These are phyloP conservation scores for Saturnia pavonia DNA, from an alignment of 2,888 invertebrate species.

Conservation along the genomic window DNA sequence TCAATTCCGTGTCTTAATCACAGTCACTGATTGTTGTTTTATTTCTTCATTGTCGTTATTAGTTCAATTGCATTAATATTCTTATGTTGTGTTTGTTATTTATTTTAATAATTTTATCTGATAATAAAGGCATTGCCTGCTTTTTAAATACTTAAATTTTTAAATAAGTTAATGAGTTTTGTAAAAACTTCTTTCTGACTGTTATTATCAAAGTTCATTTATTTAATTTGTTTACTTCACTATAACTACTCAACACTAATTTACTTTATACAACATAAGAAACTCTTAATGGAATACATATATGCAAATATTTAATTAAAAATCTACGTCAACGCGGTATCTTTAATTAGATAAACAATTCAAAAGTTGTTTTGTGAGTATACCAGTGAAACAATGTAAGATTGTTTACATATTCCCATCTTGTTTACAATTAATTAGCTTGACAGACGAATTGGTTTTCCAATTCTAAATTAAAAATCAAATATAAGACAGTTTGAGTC, in stretches of 20 bases:
- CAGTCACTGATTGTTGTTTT: too few relatives aligned
- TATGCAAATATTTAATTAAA: background rate
- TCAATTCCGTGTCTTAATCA: too few relatives aligned
- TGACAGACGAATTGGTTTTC: conserved; percentile 19
- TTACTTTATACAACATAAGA: background rate
- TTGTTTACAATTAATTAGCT: conserved; percentile 13
- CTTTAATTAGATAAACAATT: conserved; percentile 14
- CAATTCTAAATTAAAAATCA: conserved; percentile 14
- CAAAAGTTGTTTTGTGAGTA: conserved; percentile 7
- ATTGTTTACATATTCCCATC: conserved; percentile 19
- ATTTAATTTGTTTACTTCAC: background rate
- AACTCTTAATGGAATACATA: background rate
- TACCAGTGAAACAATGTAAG: conserved; percentile 11
- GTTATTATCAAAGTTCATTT: too few relatives aligned
- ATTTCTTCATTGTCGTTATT: too few relatives aligned
- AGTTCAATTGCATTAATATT: too few relatives aligned
- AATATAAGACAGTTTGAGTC: conserved; percentile 17
- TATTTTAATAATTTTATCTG: background rate
- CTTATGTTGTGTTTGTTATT: background rate
- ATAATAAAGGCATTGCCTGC: background rate
- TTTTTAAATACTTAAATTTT: too few relatives aligned
- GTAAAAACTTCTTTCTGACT: too few relatives aligned
- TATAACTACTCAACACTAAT: background rate
- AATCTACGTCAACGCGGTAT: background rate
- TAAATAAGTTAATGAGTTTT: too few relatives aligned